Base-by-base conservation (phyloP, 1,140 invertebrate genomes). In the Mercenaria mercenaria region DNA sequence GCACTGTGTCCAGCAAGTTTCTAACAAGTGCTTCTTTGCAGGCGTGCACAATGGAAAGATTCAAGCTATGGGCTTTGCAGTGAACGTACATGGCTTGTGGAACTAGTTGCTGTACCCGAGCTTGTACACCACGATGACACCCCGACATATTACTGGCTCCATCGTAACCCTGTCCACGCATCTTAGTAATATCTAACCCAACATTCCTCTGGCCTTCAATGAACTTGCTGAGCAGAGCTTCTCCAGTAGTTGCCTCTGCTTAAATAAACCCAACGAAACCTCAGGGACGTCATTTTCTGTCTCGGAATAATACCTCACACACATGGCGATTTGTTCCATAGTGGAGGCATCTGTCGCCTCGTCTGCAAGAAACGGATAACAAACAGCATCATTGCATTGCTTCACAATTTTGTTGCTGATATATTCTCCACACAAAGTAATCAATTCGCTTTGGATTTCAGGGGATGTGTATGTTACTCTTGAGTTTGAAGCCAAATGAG, bases 101-200 rank as follows among this genome's bases (percentile, higher is more conserved):
- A 29, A 37, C 20, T 26, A 26, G 41, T 50, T 85, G 26, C 56
- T 52, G n/a, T 2, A 90, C 52, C 61, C 88, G 34, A 41, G 88
- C 88, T 67, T 90, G 88, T 13, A 90, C 88, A 29, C 88, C 88
- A 34, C 47, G 8, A 32, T 81, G 61, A 64, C 67, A 47, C n/a
- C 1, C 52, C 0, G 80, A 74, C 67, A 90, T 90, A 61, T 90
- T 90, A 26, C 43, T 59, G 3, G 88, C 88, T 23, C 88, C 81
- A 85, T 90, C 88, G 39, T 90, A 85, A 4, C 67, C 88, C 41
- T 90, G 81, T 18, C 81, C 88, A 0, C 88, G 61, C 23, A 85
- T 74, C 15, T 90, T 56, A 3, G 11, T 11, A n/a, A 69, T 72
- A 50, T 84, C 29, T 26, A 90, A 26, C 6, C 67, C 82, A 26